Base-by-base conservation (phyloP, 1,140 invertebrate species). In the Episyrphus balteatus region DNA sequence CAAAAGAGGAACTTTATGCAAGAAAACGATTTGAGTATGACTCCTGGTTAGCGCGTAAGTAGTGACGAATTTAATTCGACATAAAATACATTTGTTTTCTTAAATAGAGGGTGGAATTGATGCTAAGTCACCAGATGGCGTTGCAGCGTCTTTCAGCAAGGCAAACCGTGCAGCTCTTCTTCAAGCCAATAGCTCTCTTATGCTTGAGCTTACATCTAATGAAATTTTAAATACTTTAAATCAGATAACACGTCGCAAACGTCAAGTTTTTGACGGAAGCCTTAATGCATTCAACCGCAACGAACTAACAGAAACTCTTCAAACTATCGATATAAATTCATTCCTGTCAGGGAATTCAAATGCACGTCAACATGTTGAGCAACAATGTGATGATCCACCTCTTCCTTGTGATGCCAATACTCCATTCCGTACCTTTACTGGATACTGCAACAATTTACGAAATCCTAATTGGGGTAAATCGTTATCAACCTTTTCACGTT, bases 401-500 rank as follows among this genome's bases (percentile, higher is more conserved):
- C 70, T 72, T 0, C 69, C 78, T 7, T 97, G 92, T 56, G 86
- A 96, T 59, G 76, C 86, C 1, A 82, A 78, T 1, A 77, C 76
- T 1, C 86, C 84, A 0, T 96, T 87, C 70, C 77, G 92, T 51
- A 84, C 83, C 0, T 75, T 83, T 31, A 87, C 85, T 1, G 92
- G 92, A 5, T 83, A 90, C 55, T 97, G 92, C 58, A 97, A 96
- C 60, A 96, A 96, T 64, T 65, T 95, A 7, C 75, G 83, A 11
- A 86, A 91, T 59, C 91, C 92, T 0, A 81, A 79, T 49, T 80
- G 85, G 50, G 92, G 88, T 3, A 88, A 88, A 62, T 84, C 84
- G 53, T 71, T 92, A 49, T 89, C 86, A 0, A 87, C 88, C 0
- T 92, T 95, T 64, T 82, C 88, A 1, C 77, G 92, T 53, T 72